A percentile compares a stretch with the other conserved stretches of the same genome.
Conservation (phyloP, 2,888 invertebrate species). For the Ophion obscuratus region DNA sequence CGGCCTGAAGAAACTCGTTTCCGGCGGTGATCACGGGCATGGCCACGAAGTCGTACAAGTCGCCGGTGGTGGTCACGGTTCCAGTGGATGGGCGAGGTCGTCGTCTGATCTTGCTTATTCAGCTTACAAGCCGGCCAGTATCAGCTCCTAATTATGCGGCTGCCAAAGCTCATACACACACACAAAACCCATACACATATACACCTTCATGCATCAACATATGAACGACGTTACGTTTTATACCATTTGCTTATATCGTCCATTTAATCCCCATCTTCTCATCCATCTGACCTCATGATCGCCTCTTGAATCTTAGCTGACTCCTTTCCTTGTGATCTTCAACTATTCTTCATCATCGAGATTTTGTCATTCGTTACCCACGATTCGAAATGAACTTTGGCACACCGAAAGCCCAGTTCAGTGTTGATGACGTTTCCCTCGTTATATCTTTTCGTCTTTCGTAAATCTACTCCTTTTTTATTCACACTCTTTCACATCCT, state of each 20-base stretch:
- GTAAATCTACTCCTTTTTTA: slow-evolving; percentile 32
- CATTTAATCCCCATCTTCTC: slow-evolving; percentile 23
- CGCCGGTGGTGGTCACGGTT: slow-evolving; percentile 87
- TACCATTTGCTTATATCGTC: slow-evolving; percentile 17
- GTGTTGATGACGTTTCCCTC: slow-evolving; percentile 2
- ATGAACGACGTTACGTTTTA: not conserved
- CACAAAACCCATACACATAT: slow-evolving; percentile 11
- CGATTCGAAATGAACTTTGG: not conserved
- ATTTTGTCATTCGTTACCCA: slow-evolving; percentile 11
- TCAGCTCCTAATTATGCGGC: slow-evolving; percentile 66
- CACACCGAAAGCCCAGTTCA: not conserved
- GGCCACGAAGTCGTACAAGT: slow-evolving; percentile 88
- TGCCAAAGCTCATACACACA: slow-evolving; percentile 30
- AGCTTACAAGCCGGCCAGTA: slow-evolving; percentile 85
- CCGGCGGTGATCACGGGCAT: slow-evolving; percentile 86
- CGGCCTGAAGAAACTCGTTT: slow-evolving; percentile 92
- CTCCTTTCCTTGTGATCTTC: slow-evolving; percentile 58
- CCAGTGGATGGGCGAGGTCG: slow-evolving; percentile 90
- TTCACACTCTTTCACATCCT: slow-evolving; percentile 58
- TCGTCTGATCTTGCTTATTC: slow-evolving; percentile 88
- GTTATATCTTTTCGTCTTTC: slow-evolving; percentile 12
- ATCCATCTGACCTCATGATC: slow-evolving; percentile 12
- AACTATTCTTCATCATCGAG: slow-evolving; percentile 26
- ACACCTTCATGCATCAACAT: slow-evolving; percentile 4
- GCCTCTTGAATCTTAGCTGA: slow-evolving; percentile 8